These are phyloP conservation scores for Drosophila differens DNA, from an alignment of 2,888 invertebrate species.

Conservation along the genomic window DNA sequence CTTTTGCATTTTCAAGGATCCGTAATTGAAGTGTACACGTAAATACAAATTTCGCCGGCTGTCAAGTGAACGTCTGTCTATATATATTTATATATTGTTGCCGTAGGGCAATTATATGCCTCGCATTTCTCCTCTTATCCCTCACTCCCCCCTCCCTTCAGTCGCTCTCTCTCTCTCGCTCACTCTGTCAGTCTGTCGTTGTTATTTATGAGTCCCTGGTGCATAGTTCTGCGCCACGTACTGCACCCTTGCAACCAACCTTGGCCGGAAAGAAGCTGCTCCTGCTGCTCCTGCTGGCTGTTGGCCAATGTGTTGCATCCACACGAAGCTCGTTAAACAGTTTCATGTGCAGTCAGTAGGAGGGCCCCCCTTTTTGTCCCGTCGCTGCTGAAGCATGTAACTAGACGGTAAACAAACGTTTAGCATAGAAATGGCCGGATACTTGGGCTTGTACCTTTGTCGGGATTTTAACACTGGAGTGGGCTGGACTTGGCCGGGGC, in stretches of 20 bases:
- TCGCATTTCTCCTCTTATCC: background rate
- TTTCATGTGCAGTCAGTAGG: conserved; percentile 32
- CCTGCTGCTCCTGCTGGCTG: conserved; percentile 19
- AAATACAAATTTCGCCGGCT: conserved; percentile 32
- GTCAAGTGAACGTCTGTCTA: conserved; percentile 37
- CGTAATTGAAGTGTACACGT: conserved; percentile 14
- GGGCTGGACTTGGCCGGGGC: background rate
- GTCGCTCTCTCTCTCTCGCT: background rate
- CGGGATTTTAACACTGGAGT: background rate
- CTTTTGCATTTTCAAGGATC: conserved; percentile 16
- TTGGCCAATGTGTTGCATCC: conserved; percentile 51
- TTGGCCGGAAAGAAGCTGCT: conserved; percentile 9
- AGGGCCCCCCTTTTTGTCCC: background rate
- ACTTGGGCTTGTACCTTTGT: conserved; percentile 4
- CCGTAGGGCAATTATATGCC: conserved; percentile 49
- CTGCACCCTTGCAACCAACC: conserved; percentile 28
- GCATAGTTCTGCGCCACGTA: conserved; percentile 50
- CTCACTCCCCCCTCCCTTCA: background rate
- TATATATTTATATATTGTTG: conserved; percentile 27
- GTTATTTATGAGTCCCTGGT: conserved; percentile 60
- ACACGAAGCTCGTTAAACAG: conserved; percentile 29
- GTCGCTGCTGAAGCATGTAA: conserved; percentile 46
- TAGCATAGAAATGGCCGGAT: conserved; percentile 67
- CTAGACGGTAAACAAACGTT: conserved; percentile 71
- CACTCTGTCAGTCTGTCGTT: conserved; percentile 2